Conservation (phyloP, 2,113 vertebrate species). For the Mola mola region DNA sequence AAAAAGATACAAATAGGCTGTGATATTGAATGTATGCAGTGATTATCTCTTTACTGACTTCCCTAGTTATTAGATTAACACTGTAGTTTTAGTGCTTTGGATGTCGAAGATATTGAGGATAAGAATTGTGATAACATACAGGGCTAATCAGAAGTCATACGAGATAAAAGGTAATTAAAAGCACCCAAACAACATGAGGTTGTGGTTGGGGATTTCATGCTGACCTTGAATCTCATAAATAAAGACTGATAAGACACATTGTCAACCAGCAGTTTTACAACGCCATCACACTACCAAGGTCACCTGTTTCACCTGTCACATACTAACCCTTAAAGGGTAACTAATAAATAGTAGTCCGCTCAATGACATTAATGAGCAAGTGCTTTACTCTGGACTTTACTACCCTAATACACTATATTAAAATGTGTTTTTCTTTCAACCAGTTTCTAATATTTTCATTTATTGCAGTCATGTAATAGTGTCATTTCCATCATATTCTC, state of each 20-base stretch:
- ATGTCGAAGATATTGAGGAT: slow-evolving; percentile 26
- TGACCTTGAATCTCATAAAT: slow-evolving; percentile 49
- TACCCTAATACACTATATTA: no score
- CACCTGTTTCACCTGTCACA: background rate
- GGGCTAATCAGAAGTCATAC: slow-evolving; percentile 13
- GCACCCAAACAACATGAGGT: slow-evolving; percentile 38
- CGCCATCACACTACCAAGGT: background rate
- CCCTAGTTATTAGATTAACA: slow-evolving; percentile 9
- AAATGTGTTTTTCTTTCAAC: no score
- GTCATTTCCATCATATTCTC: background rate
- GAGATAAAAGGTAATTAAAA: slow-evolving; percentile 10
- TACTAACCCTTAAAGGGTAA: background rate
- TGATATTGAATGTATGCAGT: no score
- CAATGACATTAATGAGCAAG: background rate
- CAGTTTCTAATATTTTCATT: no score
- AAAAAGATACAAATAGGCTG: no score
- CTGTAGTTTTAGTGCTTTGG: slow-evolving; percentile 7
- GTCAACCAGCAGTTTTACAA: background rate
- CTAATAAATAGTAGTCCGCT: background rate
- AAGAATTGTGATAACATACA: slow-evolving; percentile 31
- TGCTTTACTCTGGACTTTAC: background rate
- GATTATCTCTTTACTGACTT: background rate
- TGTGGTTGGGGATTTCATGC: slow-evolving; percentile 4
- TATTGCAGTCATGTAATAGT: background rate
- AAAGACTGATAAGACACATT: slow-evolving; percentile 21